Percentiles rank a stretch among this genome's conserved stretches.
These are phyloP conservation scores for Amphiprion ocellaris DNA, from an alignment of 2,113 vertebrate genomes.

Conservation along the genomic window DNA sequence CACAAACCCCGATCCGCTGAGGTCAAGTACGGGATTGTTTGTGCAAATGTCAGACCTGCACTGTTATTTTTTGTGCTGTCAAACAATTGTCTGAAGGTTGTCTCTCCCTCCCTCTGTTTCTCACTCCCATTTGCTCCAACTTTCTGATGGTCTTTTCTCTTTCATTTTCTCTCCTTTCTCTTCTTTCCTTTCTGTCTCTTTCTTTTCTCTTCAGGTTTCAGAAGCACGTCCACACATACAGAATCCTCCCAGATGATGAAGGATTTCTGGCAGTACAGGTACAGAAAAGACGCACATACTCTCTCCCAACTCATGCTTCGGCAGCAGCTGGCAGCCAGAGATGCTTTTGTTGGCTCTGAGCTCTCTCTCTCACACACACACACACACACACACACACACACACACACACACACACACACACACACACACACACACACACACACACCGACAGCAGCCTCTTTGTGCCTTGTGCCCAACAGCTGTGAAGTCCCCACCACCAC, in stretches of 20 bases:
- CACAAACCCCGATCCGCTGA: slow-evolving; percentile 16
- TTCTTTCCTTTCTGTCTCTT: background rate
- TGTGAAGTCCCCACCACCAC: slow-evolving; percentile 65
- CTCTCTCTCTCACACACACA: slow-evolving; percentile 28
- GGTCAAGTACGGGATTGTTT: slow-evolving; percentile 31
- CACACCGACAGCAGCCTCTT: slow-evolving; percentile 74
- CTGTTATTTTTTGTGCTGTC: slow-evolving; percentile 2
- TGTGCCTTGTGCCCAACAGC: slow-evolving; percentile 78
- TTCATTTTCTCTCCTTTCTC: background rate
- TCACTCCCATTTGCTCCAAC: background rate
- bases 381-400: background rate
- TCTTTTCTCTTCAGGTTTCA: slow-evolving; percentile 87
- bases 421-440: background rate
- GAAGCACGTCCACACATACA: slow-evolving; percentile 97
- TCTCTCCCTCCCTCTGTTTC: background rate
- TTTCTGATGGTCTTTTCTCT: background rate
- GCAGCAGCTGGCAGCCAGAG: slow-evolving; percentile 75
- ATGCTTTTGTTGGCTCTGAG: slow-evolving; percentile 75
- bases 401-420: no score
- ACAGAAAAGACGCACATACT: slow-evolving; percentile 42
- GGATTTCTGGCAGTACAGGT: slow-evolving; percentile 97
- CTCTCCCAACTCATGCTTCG: slow-evolving; percentile 34
- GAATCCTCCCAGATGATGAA: slow-evolving; percentile 95
- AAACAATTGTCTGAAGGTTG: background rate
- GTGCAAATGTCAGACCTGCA: background rate